These are phyloP conservation scores for Papilio polyxenes DNA, from an alignment of 1,140 invertebrate species.

Conservation along the genomic window DNA sequence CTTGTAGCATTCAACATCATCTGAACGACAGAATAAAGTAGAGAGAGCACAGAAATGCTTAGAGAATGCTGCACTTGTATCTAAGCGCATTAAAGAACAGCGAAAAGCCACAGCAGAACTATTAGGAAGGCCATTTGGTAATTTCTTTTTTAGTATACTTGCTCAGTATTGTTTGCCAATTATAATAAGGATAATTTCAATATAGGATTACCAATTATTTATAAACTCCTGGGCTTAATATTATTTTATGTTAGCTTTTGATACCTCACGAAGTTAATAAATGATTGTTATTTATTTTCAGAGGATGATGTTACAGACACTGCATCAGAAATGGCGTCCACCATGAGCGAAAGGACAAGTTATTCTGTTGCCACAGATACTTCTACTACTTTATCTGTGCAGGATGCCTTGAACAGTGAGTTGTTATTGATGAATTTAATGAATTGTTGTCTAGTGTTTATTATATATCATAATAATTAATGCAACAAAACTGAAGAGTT, in stretches of 20 bases:
- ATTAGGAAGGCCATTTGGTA: conserved; percentile 71
- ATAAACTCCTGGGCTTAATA: background rate
- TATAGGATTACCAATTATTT: background rate
- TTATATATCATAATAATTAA: too few species aligned
- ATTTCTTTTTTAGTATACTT: conserved; percentile 36
- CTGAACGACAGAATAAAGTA: conserved; percentile 74
- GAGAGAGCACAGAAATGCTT: conserved; percentile 74
- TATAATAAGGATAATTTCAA: too few species aligned
- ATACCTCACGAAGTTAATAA: too few species aligned
- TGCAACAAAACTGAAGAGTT: too few species aligned
- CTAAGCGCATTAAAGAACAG: conserved; percentile 76
- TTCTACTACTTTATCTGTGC: conserved; percentile 70
- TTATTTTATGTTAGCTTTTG: background rate
- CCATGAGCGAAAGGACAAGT: conserved; percentile 70
- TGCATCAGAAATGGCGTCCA: conserved; percentile 71
- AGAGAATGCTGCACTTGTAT: conserved; percentile 77
- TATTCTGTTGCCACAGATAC: conserved; percentile 72
- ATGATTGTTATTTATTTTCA: conserved; percentile 43
- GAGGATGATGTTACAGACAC: conserved; percentile 71
- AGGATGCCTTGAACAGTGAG: conserved; percentile 77
- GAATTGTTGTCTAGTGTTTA: too few species aligned
- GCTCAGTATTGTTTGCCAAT: too few species aligned
- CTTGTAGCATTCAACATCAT: conserved; percentile 63
- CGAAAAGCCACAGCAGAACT: conserved; percentile 74
- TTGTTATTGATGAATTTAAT: background rate